A percentile compares a stretch with the other conserved stretches of the same genome.
Evolutionary conservation across 2,888 invertebrate species (phyloP).

Genomic region (Abscondita cerata): DNA sequence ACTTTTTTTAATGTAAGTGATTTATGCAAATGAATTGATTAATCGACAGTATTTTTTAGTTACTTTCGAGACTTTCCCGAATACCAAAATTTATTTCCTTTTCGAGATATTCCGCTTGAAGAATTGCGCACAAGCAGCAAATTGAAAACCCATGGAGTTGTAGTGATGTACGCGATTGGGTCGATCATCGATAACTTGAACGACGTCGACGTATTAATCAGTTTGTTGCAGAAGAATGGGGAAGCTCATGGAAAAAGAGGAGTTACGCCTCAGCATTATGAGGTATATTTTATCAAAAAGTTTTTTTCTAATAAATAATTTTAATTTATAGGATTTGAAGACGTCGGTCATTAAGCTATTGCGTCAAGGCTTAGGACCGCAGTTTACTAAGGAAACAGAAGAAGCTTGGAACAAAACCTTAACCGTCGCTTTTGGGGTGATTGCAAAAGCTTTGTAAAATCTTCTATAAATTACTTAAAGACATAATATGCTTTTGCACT

Average conservation of each 20-base stretch:
- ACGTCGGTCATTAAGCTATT: constrained; percentile 56
- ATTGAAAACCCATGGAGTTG: constrained; percentile 62
- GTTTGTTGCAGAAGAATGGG: constrained; percentile 60
- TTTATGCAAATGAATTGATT: not conserved
- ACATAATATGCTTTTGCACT: not conserved
- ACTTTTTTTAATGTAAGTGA: constrained; percentile 59
- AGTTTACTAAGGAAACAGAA: constrained; percentile 55
- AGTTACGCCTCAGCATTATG: constrained; percentile 36
- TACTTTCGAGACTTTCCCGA: constrained; percentile 61
- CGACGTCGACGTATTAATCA: constrained; percentile 59
- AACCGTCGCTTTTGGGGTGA: constrained; percentile 50
- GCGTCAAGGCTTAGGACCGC: constrained; percentile 55
- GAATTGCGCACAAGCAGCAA: constrained; percentile 59
- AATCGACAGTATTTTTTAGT: constrained; percentile 56
- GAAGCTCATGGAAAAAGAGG: constrained; percentile 52
- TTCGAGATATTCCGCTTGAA: constrained; percentile 58
- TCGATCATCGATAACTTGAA: constrained; percentile 61
- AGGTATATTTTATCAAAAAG: no score
- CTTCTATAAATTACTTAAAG: not conserved
- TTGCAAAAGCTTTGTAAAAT: constrained; percentile 43
- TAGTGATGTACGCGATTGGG: constrained; percentile 60
- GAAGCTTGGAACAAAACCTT: constrained; percentile 60
- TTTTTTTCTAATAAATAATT: no score
- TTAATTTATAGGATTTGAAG: constrained; percentile 56
- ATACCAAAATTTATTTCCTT: constrained; percentile 60